phyloP scores from a whole-genome alignment of 64 coral and sea anemone species.

The Montipora cactus region DNA sequence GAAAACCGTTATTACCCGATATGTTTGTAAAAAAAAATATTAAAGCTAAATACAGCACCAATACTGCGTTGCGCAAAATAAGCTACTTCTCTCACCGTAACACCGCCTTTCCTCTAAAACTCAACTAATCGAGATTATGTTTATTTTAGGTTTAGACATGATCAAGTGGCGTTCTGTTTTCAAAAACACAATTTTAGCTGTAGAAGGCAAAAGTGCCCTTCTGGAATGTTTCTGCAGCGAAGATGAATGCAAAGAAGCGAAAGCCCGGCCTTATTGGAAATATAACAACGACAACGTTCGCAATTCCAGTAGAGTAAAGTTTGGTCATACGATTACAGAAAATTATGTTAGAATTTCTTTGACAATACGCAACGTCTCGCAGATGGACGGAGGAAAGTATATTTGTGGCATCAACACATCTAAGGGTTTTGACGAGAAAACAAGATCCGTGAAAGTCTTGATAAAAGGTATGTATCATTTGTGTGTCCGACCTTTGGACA shows the following conservation, averaged over 20 bases:
- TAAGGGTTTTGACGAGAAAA: not conserved
- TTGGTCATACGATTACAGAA: not conserved
- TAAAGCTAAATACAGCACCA: no score
- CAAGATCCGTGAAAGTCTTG: not conserved
- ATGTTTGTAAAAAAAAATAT: no score
- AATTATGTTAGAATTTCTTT: not conserved
- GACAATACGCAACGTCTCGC: conserved; percentile 3
- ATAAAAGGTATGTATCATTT: not conserved
- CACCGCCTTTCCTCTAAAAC: not conserved
- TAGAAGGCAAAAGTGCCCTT: not conserved
- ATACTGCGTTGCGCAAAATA: not conserved
- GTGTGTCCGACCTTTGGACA: no score
- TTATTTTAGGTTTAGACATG: not conserved
- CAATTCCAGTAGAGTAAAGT: not conserved
- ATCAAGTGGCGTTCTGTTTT: not conserved
- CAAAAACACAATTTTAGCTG: not conserved
- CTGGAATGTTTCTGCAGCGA: not conserved
- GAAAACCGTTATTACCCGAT: no score
- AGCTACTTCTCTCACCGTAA: not conserved
- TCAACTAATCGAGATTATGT: not conserved
- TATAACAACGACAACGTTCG: not conserved
- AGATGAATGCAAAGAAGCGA: not conserved
- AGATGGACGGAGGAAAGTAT: not conserved
- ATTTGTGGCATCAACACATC: not conserved
- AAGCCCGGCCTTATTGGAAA: not conserved